These are phyloP conservation scores for Arvicola amphibius DNA, from an alignment of 2,797 vertebrate species.

Conservation along the genomic window DNA sequence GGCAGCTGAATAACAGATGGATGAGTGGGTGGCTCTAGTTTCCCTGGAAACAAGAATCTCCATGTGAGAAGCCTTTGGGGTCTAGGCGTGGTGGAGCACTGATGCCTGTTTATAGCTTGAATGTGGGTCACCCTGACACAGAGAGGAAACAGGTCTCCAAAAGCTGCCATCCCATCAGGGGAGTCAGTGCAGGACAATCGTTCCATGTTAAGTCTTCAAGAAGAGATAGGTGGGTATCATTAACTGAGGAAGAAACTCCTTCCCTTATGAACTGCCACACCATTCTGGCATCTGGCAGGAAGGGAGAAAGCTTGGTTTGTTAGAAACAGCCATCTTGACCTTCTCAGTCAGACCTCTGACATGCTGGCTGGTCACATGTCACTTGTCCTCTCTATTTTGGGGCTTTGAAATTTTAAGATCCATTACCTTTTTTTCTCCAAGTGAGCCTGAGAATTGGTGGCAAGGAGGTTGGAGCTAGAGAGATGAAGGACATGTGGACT, in stretches of 20 bases:
- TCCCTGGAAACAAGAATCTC: background rate
- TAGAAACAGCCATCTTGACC: background rate
- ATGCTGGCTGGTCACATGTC: background rate
- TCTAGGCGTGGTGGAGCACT: background rate
- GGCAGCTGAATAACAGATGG: background rate
- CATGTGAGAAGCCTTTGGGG: background rate
- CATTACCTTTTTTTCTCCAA: background rate
- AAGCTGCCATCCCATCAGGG: background rate
- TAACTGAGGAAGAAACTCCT: background rate
- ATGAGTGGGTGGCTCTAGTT: background rate
- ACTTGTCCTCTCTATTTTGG: background rate
- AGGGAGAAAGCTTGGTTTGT: background rate
- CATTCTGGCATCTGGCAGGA: background rate
- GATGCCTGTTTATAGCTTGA: background rate
- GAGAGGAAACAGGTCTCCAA: background rate
- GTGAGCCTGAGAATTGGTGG: background rate
- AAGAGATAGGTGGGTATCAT: background rate
- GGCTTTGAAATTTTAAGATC: background rate
- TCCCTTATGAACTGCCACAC: background rate
- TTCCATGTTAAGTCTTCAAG: background rate
- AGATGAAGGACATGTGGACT: background rate
- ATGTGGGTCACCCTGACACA: background rate
- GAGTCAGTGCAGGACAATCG: background rate
- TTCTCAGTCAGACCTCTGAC: background rate
- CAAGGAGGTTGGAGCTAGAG: background rate